These are phyloP conservation scores for Prorops nasuta DNA, from an alignment of 1,140 invertebrate genomes.

Conservation along the genomic window DNA sequence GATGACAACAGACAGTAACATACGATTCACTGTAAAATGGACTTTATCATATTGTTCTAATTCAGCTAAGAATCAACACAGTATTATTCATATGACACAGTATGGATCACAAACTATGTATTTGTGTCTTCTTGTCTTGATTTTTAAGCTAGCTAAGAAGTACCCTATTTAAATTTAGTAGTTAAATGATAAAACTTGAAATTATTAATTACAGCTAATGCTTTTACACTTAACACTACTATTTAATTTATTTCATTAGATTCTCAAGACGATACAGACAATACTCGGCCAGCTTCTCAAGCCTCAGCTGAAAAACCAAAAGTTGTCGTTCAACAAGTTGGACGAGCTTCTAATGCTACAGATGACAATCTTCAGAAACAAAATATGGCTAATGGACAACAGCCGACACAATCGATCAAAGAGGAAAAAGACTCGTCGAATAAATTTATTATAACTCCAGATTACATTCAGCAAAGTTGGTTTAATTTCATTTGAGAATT, in stretches of 20 bases:
- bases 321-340: slow-evolving; percentile 49
- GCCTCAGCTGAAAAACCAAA: slow-evolving; percentile 40
- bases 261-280: slow-evolving; percentile 17
- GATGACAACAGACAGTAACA: too few relatives aligned
- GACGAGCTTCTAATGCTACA: slow-evolving; percentile 22
- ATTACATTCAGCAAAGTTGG: slow-evolving; percentile 87
- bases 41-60: too few relatives aligned
- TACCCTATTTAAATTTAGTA: neutral
- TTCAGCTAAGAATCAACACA: too few relatives aligned
- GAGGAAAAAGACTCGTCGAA: slow-evolving; percentile 52
- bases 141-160: too few relatives aligned
- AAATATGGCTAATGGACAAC: slow-evolving; percentile 51
- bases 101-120: too few relatives aligned
- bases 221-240: neutral
- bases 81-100: too few relatives aligned
- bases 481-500: slow-evolving; percentile 21
- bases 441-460: slow-evolving; percentile 81
- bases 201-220: neutral
- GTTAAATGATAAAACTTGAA: neutral
- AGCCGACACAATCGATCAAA: slow-evolving; percentile 45
- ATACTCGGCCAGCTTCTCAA: slow-evolving; percentile 25
- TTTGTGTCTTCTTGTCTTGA: too few relatives aligned
- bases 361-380: slow-evolving; percentile 44
- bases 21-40: too few relatives aligned
- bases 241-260: slow-evolving; percentile 15